Conservation (phyloP, 1,140 invertebrate species). For the Orius insidiosus region DNA sequence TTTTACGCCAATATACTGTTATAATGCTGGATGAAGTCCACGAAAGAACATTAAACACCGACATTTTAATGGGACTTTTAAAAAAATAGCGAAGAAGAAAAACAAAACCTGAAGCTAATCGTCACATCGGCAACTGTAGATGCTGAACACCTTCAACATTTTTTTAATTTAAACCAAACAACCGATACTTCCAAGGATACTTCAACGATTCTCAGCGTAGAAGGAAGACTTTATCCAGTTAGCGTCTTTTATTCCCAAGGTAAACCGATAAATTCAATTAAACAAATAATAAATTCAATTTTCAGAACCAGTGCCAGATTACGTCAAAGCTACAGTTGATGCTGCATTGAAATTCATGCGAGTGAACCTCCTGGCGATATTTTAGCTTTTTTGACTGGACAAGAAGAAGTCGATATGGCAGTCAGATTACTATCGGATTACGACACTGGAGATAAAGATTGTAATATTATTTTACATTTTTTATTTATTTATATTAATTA, state of each 20-base stretch:
- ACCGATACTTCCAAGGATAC: conserved; percentile 40
- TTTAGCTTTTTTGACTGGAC: conserved; percentile 84
- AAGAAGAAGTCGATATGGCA: conserved; percentile 74
- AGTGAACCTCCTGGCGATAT: conserved; percentile 68
- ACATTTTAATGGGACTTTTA: conserved; percentile 83
- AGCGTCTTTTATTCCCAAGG: conserved; percentile 67
- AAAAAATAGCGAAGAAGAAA: conserved; percentile 86
- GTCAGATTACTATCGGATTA: conserved; percentile 49
- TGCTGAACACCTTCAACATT: conserved; percentile 67
- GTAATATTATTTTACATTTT: conserved; percentile 12
- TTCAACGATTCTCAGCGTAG: conserved; percentile 67
- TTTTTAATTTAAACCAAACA: conserved; percentile 62
- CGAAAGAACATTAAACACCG: conserved; percentile 80
- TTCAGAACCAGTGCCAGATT: conserved; percentile 82
- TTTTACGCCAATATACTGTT: conserved; percentile 74
- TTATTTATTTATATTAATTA: conserved; percentile 2
- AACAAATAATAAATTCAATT: no score
- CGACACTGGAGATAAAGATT: conserved; percentile 17
- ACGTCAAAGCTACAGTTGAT: conserved; percentile 72
- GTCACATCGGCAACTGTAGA: conserved; percentile 92
- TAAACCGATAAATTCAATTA: no score
- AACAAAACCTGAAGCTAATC: conserved; percentile 65
- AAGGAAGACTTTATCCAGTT: conserved; percentile 78
- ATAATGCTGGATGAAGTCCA: conserved; percentile 95
- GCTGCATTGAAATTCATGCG: conserved; percentile 71